These are phyloP conservation scores for Scolopax rusticola DNA, from an alignment of 2,797 vertebrate genomes.

Conservation along the genomic window DNA sequence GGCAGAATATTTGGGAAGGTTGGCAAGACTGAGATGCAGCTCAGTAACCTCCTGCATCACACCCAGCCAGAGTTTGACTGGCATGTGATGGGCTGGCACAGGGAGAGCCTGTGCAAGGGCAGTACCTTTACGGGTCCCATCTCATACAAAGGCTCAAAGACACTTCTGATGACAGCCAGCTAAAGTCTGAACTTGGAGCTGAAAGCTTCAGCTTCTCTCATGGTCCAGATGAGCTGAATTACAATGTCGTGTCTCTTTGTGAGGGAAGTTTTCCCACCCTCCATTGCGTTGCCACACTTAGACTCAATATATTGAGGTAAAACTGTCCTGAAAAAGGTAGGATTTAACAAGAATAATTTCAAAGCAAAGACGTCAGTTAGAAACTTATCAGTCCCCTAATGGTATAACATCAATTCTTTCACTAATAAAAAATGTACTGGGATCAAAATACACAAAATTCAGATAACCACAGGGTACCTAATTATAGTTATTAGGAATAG, in stretches of 20 bases:
- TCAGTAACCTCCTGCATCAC: not conserved
- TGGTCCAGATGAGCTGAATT: not conserved
- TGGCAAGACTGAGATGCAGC: not conserved
- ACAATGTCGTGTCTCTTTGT: not conserved
- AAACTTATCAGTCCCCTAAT: not conserved
- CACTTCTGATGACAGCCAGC: not conserved
- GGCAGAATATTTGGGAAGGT: not conserved
- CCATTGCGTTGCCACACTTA: not conserved
- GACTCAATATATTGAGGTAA: not conserved
- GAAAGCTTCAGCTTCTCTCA: not conserved
- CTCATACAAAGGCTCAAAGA: not conserved
- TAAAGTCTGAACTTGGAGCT: not conserved
- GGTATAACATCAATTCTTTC: not conserved
- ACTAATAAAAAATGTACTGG: not conserved
- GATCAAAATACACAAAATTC: constrained; percentile 41
- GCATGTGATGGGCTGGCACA: not conserved
- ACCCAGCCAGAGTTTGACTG: not conserved
- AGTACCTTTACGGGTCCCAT: not conserved
- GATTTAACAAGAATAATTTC: not conserved
- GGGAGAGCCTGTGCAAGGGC: not conserved
- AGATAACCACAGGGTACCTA: constrained; percentile 12
- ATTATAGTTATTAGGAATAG: constrained; percentile 46
- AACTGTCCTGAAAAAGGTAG: not conserved
- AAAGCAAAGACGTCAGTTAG: not conserved
- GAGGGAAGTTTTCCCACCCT: not conserved